These are phyloP conservation scores for Drosophila erecta DNA, from an alignment of 1,140 invertebrate genomes.

Conservation along the genomic window DNA sequence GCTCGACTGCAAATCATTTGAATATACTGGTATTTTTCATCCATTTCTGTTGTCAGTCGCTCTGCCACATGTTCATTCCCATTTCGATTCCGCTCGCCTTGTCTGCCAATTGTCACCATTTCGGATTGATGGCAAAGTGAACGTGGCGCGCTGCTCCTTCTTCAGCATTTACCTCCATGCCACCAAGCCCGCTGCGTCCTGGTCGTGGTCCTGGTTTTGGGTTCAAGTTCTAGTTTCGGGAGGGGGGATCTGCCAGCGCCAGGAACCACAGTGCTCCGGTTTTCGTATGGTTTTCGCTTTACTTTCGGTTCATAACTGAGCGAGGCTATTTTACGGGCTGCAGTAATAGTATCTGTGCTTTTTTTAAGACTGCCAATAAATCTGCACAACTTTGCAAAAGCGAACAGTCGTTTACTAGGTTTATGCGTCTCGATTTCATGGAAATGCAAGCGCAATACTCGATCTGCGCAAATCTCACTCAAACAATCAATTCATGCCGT, in stretches of 20 bases:
- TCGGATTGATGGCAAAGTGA: conserved; percentile 64
- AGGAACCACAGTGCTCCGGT: conserved; percentile 16
- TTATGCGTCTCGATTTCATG: neutral
- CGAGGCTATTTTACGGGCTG: conserved; percentile 20
- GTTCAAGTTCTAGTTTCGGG: conserved; percentile 19
- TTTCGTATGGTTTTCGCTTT: conserved; percentile 45
- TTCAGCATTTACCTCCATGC: neutral
- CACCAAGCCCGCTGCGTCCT: neutral
- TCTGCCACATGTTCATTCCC: conserved; percentile 42
- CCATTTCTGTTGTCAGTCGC: conserved; percentile 33
- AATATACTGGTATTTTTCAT: conserved; percentile 52
- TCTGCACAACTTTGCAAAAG: conserved; percentile 31
- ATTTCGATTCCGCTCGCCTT: conserved; percentile 41
- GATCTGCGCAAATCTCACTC: too few relatives aligned
- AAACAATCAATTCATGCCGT: too few relatives aligned
- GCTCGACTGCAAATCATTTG: conserved; percentile 72
- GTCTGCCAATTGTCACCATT: conserved; percentile 75
- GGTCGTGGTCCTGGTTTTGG: conserved; percentile 4
- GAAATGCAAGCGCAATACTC: too few relatives aligned
- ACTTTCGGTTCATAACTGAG: conserved; percentile 44
- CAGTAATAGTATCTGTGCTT: conserved; percentile 11
- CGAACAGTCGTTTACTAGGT: neutral
- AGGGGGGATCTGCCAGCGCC: neutral
- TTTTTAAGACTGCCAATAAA: conserved; percentile 49
- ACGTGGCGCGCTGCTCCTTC: conserved; percentile 14